Percentiles rank a stretch among this genome's conserved stretches.
phyloP scores from a whole-genome alignment of 2,797 vertebrate species.

The Lateolabrax maculatus region DNA sequence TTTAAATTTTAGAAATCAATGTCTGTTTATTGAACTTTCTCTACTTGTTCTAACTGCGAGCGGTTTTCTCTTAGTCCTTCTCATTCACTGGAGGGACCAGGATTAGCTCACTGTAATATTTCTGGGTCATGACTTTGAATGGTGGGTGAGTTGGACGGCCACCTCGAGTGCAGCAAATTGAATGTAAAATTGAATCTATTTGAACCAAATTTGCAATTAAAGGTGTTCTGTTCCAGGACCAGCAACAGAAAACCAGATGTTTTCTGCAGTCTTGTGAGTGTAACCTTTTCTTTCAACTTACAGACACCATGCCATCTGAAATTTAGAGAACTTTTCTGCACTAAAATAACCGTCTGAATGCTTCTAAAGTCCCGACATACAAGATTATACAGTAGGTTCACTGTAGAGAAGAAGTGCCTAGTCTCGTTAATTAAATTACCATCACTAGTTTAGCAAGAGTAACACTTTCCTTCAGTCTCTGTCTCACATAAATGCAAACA shows the following conservation, averaged over 20 bases:
- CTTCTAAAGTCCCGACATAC: not conserved
- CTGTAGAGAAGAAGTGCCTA: not conserved
- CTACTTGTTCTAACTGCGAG: not conserved
- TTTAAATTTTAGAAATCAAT: not conserved
- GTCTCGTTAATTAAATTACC: constrained; percentile 53
- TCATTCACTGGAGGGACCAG: not conserved
- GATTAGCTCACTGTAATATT: not conserved
- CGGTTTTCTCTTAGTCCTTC: not conserved
- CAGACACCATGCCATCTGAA: constrained; percentile 11
- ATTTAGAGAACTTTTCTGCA: not conserved
- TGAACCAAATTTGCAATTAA: constrained; percentile 25
- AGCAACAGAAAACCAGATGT: constrained; percentile 32
- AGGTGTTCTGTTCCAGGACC: constrained; percentile 3
- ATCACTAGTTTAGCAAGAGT: not conserved
- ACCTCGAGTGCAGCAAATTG: constrained; percentile 29
- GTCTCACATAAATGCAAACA: not conserved
- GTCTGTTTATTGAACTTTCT: not conserved
- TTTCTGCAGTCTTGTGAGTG: not conserved
- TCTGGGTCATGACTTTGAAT: not conserved
- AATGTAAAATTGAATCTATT: constrained; percentile 37
- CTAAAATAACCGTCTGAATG: not conserved
- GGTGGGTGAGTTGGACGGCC: not conserved
- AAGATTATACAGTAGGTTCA: not conserved
- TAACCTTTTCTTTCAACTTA: not conserved
- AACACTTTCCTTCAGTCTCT: constrained; percentile 6